Conservation (phyloP, 2,797 vertebrate genomes). For the Cynopterus sphinx region DNA sequence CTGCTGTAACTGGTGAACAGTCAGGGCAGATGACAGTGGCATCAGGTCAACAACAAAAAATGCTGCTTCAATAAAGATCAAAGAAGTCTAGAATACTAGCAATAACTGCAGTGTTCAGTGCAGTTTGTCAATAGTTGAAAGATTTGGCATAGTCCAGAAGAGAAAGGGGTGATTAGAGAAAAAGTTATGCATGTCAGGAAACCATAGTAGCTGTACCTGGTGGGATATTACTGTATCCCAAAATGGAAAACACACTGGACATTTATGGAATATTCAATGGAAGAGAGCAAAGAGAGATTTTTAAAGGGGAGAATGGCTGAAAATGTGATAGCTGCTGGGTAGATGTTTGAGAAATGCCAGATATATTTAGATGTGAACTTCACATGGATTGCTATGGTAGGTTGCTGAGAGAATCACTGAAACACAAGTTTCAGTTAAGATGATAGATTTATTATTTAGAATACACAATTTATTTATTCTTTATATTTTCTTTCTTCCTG, state of each 20-base stretch:
- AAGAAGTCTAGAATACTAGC: background rate
- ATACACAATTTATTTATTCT: background rate
- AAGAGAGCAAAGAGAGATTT: background rate
- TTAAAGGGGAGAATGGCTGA: background rate
- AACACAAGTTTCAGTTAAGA: background rate
- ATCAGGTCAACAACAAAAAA: background rate
- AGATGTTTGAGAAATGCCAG: background rate
- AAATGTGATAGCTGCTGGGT: background rate
- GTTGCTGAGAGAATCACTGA: background rate
- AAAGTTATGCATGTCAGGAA: background rate
- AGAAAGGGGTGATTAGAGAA: background rate
- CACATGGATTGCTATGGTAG: background rate
- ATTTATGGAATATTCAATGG: background rate
- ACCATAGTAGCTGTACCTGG: background rate
- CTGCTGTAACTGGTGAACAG: rapidly evolving
- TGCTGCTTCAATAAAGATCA: background rate
- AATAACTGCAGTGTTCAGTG: background rate
- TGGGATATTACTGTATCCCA: background rate
- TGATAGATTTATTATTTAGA: background rate
- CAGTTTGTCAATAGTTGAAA: background rate
- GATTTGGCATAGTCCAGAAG: background rate
- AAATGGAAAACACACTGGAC: background rate
- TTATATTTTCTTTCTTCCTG: background rate
- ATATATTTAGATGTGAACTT: background rate
- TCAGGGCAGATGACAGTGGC: background rate